Percentiles rank a stretch among this genome's conserved stretches.
Evolutionary conservation across 2,888 invertebrate species (phyloP).

Genomic region (Iphiclides podalirius): DNA sequence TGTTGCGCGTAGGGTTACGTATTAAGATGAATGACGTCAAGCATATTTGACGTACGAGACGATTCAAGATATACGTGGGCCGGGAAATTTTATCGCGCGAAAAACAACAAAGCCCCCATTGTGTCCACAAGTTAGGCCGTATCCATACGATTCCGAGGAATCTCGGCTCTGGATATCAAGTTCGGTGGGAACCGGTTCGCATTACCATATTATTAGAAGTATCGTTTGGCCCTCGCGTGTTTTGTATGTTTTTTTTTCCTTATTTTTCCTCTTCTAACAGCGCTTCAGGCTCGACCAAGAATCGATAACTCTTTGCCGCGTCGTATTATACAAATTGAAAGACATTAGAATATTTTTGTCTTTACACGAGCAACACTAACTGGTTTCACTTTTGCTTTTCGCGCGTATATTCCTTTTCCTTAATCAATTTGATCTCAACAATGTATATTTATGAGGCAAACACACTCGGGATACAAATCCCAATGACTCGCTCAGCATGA

Average conservation of each 20-base stretch:
- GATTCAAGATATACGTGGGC: too few species aligned
- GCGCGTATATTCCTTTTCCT: neutral
- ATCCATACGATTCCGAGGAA: conserved; percentile 30
- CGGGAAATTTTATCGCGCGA: neutral
- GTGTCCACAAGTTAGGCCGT: conserved; percentile 4
- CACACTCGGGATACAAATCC: conserved; percentile 48
- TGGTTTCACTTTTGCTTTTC: neutral
- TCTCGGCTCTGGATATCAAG: conserved; percentile 31
- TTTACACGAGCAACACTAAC: neutral
- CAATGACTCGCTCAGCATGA: conserved; percentile 52
- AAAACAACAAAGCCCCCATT: neutral
- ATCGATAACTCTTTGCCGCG: too few species aligned
- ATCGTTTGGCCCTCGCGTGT: conserved; percentile 29
- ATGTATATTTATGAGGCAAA: conserved; percentile 26
- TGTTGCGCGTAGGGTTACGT: too few species aligned
- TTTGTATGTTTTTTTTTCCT: conserved; percentile 24
- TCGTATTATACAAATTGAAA: too few species aligned
- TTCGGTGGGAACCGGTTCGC: conserved; percentile 34
- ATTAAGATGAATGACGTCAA: too few species aligned
- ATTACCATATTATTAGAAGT: conserved; percentile 37
- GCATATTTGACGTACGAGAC: too few species aligned
- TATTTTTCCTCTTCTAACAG: too few species aligned
- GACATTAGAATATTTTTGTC: too few species aligned
- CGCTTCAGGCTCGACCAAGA: too few species aligned
- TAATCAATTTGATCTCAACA: conserved; percentile 3